Conservation (phyloP, 1,140 invertebrate species). For the Lamellibrachia luymesi region DNA sequence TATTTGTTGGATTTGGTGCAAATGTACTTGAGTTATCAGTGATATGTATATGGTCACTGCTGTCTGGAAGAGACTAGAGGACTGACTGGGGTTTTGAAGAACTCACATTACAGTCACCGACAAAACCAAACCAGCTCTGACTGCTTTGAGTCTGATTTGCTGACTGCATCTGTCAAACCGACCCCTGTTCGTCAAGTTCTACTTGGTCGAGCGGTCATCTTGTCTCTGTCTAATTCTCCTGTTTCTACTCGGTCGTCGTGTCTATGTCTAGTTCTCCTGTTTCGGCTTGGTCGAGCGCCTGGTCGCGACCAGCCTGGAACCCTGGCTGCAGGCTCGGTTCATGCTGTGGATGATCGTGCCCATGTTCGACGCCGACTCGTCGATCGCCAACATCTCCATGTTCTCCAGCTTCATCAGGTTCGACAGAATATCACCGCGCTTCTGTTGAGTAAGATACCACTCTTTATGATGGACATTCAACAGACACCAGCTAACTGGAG, state of each 20-base stretch:
- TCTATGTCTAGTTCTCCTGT: neutral
- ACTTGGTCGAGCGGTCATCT: neutral
- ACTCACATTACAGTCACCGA: too few species aligned
- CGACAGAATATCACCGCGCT: conserved; percentile 2
- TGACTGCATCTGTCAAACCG: too few species aligned
- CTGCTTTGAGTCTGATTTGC: too few species aligned
- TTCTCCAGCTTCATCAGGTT: conserved; percentile 15
- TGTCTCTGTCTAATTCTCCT: neutral
- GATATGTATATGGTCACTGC: too few species aligned
- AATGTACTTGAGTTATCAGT: too few species aligned
- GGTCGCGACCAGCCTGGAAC: neutral
- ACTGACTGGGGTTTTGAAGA: too few species aligned
- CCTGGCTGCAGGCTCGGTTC: neutral
- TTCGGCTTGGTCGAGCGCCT: neutral
- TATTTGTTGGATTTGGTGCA: too few species aligned
- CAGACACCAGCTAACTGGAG: too few species aligned
- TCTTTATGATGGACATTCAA: too few species aligned
- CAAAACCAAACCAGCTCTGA: too few species aligned
- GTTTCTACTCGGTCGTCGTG: neutral
- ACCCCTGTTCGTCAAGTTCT: neutral
- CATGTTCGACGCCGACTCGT: conserved; percentile 1
- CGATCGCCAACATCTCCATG: neutral
- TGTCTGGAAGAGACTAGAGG: too few species aligned
- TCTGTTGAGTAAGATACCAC: neutral
- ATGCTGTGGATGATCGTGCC: neutral